Evolutionary conservation across 2,797 vertebrate genomes (phyloP).

Genomic region (Lagodon rhomboides): DNA sequence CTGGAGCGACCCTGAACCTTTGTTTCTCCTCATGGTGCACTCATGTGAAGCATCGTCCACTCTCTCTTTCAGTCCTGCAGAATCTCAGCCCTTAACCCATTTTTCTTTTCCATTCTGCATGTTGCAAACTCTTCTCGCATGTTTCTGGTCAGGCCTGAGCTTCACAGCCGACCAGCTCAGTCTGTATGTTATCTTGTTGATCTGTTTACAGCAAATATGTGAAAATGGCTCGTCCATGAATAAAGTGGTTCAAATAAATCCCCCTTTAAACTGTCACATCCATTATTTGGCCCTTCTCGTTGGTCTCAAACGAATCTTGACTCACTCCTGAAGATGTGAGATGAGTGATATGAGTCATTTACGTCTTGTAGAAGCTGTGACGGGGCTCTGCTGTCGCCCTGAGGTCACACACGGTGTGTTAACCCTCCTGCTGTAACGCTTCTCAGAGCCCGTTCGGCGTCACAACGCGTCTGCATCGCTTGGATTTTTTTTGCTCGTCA

Average conservation of each 20-base stretch:
- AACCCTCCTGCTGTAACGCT: not conserved
- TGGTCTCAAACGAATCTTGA: not conserved
- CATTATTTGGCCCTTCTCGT: not conserved
- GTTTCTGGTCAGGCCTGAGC: not conserved
- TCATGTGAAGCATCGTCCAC: not conserved
- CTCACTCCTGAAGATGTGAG: not conserved
- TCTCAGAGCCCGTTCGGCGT: slow-evolving; percentile 26
- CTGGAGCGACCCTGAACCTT: not conserved
- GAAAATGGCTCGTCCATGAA: not conserved
- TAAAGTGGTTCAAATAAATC: not conserved
- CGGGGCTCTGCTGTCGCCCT: slow-evolving; percentile 6
- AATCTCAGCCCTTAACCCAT: too few species aligned
- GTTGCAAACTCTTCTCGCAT: too few species aligned
- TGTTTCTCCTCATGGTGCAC: not conserved
- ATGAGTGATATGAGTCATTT: not conserved
- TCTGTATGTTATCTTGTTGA: not conserved
- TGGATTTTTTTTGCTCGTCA: slow-evolving; percentile 36
- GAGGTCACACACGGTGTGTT: slow-evolving; percentile 16
- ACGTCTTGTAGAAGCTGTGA: not conserved
- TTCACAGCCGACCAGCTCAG: not conserved
- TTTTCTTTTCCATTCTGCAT: too few species aligned
- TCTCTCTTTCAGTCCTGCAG: too few species aligned
- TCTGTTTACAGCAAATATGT: not conserved
- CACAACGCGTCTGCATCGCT: slow-evolving; percentile 31
- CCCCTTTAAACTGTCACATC: not conserved